Conservation (phyloP, 2,888 invertebrate species). For the Orchesella flavescens region DNA sequence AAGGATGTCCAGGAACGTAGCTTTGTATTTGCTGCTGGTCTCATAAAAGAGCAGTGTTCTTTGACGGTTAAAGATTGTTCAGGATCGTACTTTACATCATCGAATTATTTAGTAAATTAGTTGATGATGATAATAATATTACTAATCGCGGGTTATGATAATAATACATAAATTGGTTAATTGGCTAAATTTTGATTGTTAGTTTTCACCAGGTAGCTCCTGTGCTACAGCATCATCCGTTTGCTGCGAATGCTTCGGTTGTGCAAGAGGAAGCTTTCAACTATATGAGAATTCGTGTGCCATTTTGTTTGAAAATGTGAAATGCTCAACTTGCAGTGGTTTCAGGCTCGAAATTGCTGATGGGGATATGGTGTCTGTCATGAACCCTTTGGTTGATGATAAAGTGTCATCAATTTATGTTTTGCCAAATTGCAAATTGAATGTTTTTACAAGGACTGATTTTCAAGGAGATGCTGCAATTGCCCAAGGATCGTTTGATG, state of each 20-base stretch:
- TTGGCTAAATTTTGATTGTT: not conserved
- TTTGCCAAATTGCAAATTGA: constrained; percentile 43
- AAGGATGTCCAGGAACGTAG: not conserved
- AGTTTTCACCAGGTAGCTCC: not conserved
- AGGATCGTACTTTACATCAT: not conserved
- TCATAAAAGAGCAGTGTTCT: constrained; percentile 16
- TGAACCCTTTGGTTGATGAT: constrained; percentile 32
- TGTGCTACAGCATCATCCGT: constrained; percentile 17
- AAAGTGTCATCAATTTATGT: constrained; percentile 55
- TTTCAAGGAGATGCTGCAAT: constrained; percentile 42
- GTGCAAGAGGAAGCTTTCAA: constrained; percentile 18
- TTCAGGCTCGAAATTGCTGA: constrained; percentile 17
- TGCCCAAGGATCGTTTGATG: constrained; percentile 26
- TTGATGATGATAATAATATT: not conserved
- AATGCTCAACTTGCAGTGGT: constrained; percentile 43
- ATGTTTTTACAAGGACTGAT: constrained; percentile 19
- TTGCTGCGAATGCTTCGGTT: constrained; percentile 57
- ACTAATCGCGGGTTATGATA: not conserved
- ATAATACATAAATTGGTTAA: not conserved
- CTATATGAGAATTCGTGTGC: constrained; percentile 38
- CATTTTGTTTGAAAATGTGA: constrained; percentile 42
- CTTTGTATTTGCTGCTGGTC: constrained; percentile 10
- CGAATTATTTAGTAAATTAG: not conserved
- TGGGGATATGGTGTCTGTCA: constrained; percentile 10
- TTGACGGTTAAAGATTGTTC: constrained; percentile 26